These are phyloP conservation scores for Thymallus thymallus DNA, from an alignment of 2,113 vertebrate species.

Conservation along the genomic window DNA sequence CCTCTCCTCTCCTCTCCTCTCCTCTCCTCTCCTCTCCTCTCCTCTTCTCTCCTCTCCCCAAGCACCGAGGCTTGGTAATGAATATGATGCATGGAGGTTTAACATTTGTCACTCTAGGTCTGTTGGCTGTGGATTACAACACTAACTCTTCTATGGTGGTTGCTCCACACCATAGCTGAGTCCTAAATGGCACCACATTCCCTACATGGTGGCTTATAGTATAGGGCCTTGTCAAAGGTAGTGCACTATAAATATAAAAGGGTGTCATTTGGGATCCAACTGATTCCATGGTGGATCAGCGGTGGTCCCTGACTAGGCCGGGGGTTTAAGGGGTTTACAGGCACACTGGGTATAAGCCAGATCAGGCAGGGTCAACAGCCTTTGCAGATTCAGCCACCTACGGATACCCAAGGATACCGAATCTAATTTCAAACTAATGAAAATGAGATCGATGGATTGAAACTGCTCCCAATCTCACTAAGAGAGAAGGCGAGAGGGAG, in stretches of 20 bases:
- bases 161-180: too few relatives aligned
- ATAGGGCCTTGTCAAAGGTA: neutral
- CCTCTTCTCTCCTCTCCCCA: neutral
- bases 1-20: neutral
- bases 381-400: conserved; percentile 2
- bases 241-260: neutral
- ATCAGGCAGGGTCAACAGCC: conserved; percentile 1
- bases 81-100: neutral
- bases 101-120: neutral
- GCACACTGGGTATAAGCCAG: neutral
- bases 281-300: neutral
- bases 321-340: neutral
- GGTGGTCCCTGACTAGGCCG: neutral
- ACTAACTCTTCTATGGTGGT: neutral
- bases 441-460: conserved; percentile 10
- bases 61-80: neutral
- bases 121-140: neutral
- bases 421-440: conserved; percentile 16
- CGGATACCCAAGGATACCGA: neutral
- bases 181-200: too few relatives aligned
- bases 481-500: neutral
- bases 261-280: neutral
- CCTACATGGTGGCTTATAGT: neutral
- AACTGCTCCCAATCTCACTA: conserved; percentile 6
- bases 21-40: neutral